Evolutionary conservation across 2,888 invertebrate species (phyloP).

Genomic region (Corbicula japonica): DNA sequence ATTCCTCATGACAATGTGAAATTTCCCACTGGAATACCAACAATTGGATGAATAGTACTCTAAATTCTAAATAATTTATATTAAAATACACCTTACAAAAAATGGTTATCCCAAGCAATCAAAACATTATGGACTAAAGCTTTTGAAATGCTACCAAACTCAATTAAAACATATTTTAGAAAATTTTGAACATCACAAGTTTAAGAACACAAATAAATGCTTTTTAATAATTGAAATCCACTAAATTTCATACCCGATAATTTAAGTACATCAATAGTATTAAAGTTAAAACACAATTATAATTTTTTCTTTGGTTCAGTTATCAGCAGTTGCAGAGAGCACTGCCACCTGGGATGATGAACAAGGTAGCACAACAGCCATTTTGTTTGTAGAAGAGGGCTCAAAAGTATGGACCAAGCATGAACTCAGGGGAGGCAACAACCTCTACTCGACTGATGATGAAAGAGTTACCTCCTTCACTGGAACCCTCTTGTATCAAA

Average conservation of each 20-base stretch:
- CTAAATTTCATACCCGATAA: not conserved
- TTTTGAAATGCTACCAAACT: not conserved
- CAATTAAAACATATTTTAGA: not conserved
- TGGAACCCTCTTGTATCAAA: constrained; percentile 20
- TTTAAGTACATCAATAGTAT: not conserved
- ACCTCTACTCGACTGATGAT: not conserved
- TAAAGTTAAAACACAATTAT: not conserved
- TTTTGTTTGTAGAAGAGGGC: constrained; percentile 13
- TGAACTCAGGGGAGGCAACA: constrained; percentile 6
- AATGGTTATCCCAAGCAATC: not conserved
- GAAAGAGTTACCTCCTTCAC: constrained; percentile 28
- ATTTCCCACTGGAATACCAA: not conserved
- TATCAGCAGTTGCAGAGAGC: constrained; percentile 32
- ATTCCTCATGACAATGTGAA: not conserved
- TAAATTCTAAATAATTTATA: not conserved
- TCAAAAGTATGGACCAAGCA: constrained; percentile 11
- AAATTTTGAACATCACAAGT: not conserved
- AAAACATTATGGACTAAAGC: not conserved
- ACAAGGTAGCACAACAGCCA: constrained; percentile 24
- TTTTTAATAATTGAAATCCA: not conserved
- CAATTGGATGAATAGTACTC: not conserved
- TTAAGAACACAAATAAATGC: not conserved
- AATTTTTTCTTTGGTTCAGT: not conserved
- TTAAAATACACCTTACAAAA: not conserved
- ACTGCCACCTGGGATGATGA: constrained; percentile 11